phyloP scores from a whole-genome alignment of 1,140 invertebrate genomes.

The Luehdorfia chinensis region DNA sequence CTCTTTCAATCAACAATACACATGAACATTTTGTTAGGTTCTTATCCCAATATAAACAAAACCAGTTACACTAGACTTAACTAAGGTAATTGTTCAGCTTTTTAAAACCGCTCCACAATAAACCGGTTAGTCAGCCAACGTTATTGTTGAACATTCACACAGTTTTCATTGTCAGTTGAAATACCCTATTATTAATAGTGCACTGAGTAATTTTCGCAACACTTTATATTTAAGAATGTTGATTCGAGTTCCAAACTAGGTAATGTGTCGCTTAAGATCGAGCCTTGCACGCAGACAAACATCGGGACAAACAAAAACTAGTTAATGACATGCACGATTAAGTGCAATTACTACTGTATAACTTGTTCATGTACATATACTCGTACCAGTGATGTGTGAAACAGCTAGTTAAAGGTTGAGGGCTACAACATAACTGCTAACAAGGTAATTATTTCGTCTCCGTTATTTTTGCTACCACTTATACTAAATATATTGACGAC shows the following conservation, averaged over 20 bases:
- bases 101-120: too few species aligned
- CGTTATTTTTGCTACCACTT: too few species aligned
- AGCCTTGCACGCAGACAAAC: neutral
- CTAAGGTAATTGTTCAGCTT: too few species aligned
- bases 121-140: too few species aligned
- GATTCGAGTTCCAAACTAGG: constrained; percentile 8
- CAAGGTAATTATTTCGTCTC: neutral
- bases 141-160: too few species aligned
- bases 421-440: neutral
- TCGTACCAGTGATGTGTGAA: neutral
- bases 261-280: neutral
- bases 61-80: too few species aligned
- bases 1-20: too few species aligned
- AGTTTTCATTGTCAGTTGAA: constrained; percentile 9
- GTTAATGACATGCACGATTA: constrained; percentile 14
- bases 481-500: too few species aligned
- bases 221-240: neutral
- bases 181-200: constrained; percentile 4
- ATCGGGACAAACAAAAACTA: constrained; percentile 2
- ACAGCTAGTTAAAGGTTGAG: neutral
- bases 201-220: constrained; percentile 2
- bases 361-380: too few species aligned
- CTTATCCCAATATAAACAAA: too few species aligned
- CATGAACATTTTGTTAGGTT: too few species aligned
- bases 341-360: constrained; percentile 7